Evolutionary conservation across 2,797 vertebrate genomes (phyloP).

Genomic region (Microctenopoma lineatum): DNA sequence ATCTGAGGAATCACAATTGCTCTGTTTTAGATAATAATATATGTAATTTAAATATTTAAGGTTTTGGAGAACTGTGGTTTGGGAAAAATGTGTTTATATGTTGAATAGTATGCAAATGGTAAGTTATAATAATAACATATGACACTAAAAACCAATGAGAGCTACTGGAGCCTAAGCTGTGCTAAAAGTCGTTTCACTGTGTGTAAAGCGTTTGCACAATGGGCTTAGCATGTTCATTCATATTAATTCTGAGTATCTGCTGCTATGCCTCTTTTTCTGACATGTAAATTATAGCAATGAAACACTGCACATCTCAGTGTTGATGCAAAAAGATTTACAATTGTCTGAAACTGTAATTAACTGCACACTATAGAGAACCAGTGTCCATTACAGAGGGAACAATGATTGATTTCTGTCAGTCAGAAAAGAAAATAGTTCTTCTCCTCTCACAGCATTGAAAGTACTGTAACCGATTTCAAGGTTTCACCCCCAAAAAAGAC

Average conservation of each 20-base stretch:
- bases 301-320: neutral
- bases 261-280: neutral
- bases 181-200: too few relatives aligned
- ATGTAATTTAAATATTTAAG: too few relatives aligned
- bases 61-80: too few relatives aligned
- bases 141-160: too few relatives aligned
- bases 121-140: too few relatives aligned
- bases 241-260: neutral
- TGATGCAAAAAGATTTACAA: constrained; percentile 14
- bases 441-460: constrained; percentile 15
- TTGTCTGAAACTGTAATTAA: constrained; percentile 7
- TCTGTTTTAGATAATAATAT: too few relatives aligned
- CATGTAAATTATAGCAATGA: neutral
- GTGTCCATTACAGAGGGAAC: constrained; percentile 2
- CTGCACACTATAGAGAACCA: neutral
- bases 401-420: constrained; percentile 26
- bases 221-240: neutral
- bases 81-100: too few relatives aligned
- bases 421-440: constrained; percentile 31
- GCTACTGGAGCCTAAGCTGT: too few relatives aligned
- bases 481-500: constrained; percentile 26
- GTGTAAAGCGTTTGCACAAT: neutral
- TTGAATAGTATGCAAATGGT: too few relatives aligned
- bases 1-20: too few relatives aligned
- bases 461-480: constrained; percentile 33